phyloP scores from a whole-genome alignment of 2,888 invertebrate genomes.

The Zhengitettix transpicula region DNA sequence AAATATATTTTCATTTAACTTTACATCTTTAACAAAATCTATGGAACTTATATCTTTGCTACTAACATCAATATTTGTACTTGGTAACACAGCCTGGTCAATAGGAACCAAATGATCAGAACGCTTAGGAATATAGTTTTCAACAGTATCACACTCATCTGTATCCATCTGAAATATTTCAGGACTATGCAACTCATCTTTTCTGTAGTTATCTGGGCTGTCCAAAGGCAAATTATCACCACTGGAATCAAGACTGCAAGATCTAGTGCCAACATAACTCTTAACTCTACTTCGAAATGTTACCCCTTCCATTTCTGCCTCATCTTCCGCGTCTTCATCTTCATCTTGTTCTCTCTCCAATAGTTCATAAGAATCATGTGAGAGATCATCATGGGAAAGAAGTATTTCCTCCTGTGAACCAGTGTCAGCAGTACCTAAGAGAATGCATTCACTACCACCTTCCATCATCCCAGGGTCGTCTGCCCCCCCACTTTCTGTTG shows the following conservation, averaged over 20 bases:
- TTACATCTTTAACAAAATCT: background rate
- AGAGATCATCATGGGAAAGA: conserved; percentile 64
- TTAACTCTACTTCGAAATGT: conserved; percentile 1
- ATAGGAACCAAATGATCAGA: background rate
- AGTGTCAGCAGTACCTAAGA: conserved; percentile 14
- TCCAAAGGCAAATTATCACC: conserved; percentile 61
- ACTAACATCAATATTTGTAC: background rate
- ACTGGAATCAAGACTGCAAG: conserved; percentile 59
- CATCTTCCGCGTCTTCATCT: conserved; percentile 28
- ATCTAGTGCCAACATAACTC: conserved; percentile 23
- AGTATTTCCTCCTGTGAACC: conserved; percentile 17
- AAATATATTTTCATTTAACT: background rate
- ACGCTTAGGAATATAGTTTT: background rate
- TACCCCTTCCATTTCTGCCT: conserved; percentile 4
- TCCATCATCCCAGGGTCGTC: conserved; percentile 45
- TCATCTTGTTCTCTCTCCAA: conserved; percentile 59
- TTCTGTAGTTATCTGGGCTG: background rate
- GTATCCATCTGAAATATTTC: conserved; percentile 1
- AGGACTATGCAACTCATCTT: background rate
- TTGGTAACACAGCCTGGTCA: background rate
- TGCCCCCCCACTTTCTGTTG: conserved; percentile 48
- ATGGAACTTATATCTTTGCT: background rate
- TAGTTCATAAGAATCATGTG: conserved; percentile 76
- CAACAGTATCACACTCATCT: background rate
- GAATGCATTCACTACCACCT: conserved; percentile 27